phyloP scores from a whole-genome alignment of 2,797 vertebrate genomes.

The Lophura swinhoii region DNA sequence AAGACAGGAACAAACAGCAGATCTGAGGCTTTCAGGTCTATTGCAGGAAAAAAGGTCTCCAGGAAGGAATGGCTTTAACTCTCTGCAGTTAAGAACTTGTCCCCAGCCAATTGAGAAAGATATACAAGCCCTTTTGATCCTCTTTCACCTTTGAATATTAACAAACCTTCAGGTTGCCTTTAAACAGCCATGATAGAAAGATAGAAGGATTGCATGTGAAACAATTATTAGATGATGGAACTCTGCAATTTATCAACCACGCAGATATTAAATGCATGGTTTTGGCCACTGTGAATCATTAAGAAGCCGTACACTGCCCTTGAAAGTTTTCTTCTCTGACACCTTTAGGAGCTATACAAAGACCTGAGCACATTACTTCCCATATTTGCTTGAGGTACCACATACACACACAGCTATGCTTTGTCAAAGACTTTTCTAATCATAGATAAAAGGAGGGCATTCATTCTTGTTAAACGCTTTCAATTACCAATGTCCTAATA shows the following conservation, averaged over 20 bases:
- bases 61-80: not conserved
- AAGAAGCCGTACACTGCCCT: not conserved
- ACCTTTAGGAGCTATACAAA: not conserved
- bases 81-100: not conserved
- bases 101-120: not conserved
- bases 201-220: not conserved
- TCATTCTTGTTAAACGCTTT: constrained; percentile 45
- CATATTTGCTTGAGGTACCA: not conserved
- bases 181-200: not conserved
- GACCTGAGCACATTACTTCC: not conserved
- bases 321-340: not conserved
- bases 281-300: not conserved
- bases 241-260: not conserved
- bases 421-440: constrained; percentile 29
- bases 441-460: constrained; percentile 27
- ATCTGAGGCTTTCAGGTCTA: not conserved
- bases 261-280: not conserved
- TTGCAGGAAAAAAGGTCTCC: not conserved
- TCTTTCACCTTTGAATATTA: not conserved
- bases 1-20: not conserved
- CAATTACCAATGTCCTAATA: constrained; percentile 16
- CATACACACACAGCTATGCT: not conserved
- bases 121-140: not conserved
- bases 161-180: not conserved
- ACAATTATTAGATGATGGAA: not conserved